These are phyloP conservation scores for Frankliniella intonsa DNA, from an alignment of 2,888 invertebrate species.

Conservation along the genomic window DNA sequence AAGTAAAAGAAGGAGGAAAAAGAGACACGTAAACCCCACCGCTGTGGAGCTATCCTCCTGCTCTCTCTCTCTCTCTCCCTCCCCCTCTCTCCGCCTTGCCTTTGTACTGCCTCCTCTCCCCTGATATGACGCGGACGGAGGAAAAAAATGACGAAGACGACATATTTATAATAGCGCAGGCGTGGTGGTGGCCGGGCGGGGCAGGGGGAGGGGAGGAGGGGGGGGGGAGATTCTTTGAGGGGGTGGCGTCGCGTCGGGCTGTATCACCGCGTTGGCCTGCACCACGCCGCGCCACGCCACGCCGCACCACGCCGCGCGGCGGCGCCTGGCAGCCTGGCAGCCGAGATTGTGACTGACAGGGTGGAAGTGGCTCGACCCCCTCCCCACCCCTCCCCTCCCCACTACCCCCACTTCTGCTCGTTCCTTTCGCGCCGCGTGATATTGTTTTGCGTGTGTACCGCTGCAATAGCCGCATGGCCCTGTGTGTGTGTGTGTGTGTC, in stretches of 20 bases:
- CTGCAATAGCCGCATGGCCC: too few species aligned
- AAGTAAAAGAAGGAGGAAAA: too few species aligned
- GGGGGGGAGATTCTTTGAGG: background rate
- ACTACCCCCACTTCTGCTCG: too few species aligned
- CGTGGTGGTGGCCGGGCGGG: background rate
- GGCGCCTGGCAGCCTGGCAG: background rate
- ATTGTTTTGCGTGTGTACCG: too few species aligned
- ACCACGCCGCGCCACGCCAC: background rate
- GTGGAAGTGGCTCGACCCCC: background rate
- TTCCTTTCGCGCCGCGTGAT: too few species aligned
- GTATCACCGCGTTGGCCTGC: conserved; percentile 19
- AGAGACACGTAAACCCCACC: too few species aligned
- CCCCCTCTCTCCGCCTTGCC: too few species aligned
- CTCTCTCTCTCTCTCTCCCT: too few species aligned
- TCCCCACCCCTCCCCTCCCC: too few species aligned
- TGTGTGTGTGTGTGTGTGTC: too few species aligned
- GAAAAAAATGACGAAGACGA: background rate
- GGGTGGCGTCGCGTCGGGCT: background rate
- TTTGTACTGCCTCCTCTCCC: background rate
- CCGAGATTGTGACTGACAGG: conserved; percentile 22
- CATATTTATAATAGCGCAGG: background rate
- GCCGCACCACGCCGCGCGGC: background rate
- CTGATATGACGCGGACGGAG: background rate
- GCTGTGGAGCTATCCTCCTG: too few species aligned
- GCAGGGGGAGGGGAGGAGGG: background rate